These are phyloP conservation scores for Clavelina lepadiformis DNA, from an alignment of 23 tunicate genomes.

Conservation along the genomic window DNA sequence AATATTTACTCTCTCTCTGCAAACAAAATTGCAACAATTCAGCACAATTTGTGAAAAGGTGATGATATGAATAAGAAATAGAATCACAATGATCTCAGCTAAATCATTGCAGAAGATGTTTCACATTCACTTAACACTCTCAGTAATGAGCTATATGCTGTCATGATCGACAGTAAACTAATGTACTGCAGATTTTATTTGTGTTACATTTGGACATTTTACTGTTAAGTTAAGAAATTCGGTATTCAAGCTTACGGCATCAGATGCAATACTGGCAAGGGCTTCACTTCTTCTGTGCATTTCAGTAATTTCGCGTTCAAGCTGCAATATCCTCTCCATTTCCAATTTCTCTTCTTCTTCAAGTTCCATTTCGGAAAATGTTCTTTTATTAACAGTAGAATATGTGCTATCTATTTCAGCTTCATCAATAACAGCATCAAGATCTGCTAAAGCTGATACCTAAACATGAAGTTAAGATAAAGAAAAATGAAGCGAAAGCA, in stretches of 20 bases:
- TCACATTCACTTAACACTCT: too few species aligned
- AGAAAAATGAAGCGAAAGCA: too few species aligned
- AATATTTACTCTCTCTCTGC: background rate
- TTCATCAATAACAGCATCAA: slow-evolving; percentile 71
- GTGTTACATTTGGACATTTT: background rate
- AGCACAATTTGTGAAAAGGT: background rate
- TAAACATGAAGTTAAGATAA: slow-evolving; percentile 6
- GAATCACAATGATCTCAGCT: too few species aligned
- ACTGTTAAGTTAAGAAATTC: background rate
- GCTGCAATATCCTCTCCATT: slow-evolving; percentile 74
- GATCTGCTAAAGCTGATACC: slow-evolving; percentile 58
- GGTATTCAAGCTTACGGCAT: background rate
- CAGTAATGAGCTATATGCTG: too few species aligned
- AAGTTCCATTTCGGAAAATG: slow-evolving; percentile 7
- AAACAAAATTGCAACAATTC: background rate
- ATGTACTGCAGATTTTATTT: background rate
- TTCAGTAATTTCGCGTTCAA: slow-evolving; percentile 66
- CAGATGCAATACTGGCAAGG: slow-evolving; percentile 14
- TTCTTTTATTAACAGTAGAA: slow-evolving; percentile 57
- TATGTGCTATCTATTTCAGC: slow-evolving; percentile 78
- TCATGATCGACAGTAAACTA: background rate
- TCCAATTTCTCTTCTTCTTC: slow-evolving; percentile 53
- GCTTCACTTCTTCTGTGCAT: slow-evolving; percentile 61
- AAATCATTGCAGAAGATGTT: too few species aligned
- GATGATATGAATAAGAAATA: too few species aligned